Conservation (phyloP, 2,113 vertebrate genomes). For the Sterrhoptilus dennistouni region DNA sequence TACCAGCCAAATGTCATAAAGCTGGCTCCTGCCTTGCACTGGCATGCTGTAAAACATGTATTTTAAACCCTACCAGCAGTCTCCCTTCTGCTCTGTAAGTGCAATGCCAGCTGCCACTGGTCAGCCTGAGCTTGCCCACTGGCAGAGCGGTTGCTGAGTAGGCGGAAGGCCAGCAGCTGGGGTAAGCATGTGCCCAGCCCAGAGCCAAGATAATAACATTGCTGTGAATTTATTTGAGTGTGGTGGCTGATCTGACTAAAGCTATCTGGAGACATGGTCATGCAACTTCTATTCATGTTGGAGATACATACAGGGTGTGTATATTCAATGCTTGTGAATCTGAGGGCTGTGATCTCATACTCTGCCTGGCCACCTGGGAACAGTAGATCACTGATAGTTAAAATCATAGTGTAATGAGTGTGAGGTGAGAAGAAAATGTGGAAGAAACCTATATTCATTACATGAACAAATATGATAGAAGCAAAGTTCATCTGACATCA, state of each 20-base stretch:
- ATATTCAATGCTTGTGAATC: background rate
- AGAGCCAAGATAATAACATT: background rate
- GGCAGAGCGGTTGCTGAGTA: rapidly evolving
- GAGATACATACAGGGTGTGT: background rate
- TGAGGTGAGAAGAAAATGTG: background rate
- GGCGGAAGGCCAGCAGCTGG: conserved; percentile 7
- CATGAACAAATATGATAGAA: background rate
- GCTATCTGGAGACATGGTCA: background rate
- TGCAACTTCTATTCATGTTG: background rate
- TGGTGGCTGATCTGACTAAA: background rate
- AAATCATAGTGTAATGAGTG: background rate
- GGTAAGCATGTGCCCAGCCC: background rate
- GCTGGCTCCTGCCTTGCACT: background rate
- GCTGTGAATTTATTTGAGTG: background rate
- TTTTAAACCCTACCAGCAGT: conserved; percentile 2
- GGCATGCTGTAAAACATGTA: background rate
- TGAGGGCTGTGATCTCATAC: background rate
- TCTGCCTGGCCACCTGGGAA: background rate
- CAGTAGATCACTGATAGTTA: background rate
- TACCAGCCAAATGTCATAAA: conserved; percentile 27
- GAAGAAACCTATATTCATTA: background rate
- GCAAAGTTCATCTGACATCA: background rate
- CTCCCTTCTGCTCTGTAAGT: conserved; percentile 9
- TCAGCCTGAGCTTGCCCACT: background rate
- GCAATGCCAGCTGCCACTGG: background rate